Evolutionary conservation across 2,797 vertebrate species (phyloP), one percentile per base, ranked within the genome.

Genomic region (Sparidentex hasta): DNA sequence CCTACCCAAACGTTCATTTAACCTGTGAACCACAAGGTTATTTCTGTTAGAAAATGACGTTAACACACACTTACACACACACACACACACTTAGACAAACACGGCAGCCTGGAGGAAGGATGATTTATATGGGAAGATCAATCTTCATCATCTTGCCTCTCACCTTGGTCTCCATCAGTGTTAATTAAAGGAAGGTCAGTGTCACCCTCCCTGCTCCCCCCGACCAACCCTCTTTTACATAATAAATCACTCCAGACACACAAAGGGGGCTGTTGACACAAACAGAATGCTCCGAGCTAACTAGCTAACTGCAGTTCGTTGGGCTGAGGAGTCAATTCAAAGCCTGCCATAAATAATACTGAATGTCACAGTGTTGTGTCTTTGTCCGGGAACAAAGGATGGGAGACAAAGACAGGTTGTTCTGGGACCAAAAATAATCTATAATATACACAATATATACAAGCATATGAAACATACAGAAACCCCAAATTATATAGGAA

Each of bases 171-270:
- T 98, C 97, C 95, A 97, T 98, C 97, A 97, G 95, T 96, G 96
- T 98, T 99, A 98, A 99, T 99, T 99, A 99, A 98, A 97, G 95
- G 97, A 98, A 99, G 97, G 98, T 99, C 98, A 97, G 96, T 97
- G 96, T 98, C 97, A 97, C 96, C 97, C 96, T 97, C 96, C 95
- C 95, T 91, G 94, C 96, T 95, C 95, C 95, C 84, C 96, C 95
- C 96, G 93, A 96, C 96, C 96, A 95, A 93, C 94, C 93, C 95
- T 97, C 95, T 96, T 98, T 98, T 97, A 97, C 97, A 97, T 98
- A 98, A 98, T 97, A 97, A 97, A 99, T 98, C 97, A 98, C 96
- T 93, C 83, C 89, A 84, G 84, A 93, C 69, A 82, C 94, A 97
- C 96, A 96, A 96, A 96, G 95, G 96, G 94, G 91, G 85, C 93